Conservation (phyloP, 2,888 invertebrate genomes). For the Dusona sp. region DNA sequence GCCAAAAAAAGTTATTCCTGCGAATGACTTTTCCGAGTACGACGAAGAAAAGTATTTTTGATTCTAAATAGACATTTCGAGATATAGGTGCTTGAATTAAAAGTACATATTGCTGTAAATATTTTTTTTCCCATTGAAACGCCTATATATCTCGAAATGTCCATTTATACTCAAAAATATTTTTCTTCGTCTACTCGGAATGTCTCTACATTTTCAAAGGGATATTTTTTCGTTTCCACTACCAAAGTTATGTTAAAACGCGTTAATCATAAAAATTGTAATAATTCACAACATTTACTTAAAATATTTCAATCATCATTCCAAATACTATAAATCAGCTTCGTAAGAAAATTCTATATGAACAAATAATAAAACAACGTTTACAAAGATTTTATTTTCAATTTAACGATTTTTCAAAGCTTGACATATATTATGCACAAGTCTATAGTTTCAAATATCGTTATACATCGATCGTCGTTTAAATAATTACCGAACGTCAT, state of each 20-base stretch:
- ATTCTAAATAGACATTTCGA: too few relatives aligned
- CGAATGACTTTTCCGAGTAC: too few relatives aligned
- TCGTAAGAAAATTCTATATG: too few relatives aligned
- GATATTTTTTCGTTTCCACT: background rate
- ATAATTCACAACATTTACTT: background rate
- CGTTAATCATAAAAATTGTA: background rate
- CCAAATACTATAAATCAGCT: background rate
- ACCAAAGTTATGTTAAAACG: background rate
- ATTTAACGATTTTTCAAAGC: background rate
- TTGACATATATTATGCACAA: background rate
- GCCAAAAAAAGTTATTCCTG: background rate
- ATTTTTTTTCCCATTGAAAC: too few relatives aligned
- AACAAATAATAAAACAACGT: background rate
- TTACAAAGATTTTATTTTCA: background rate
- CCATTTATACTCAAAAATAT: too few relatives aligned
- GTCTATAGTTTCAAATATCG: slow-evolving; percentile 14
- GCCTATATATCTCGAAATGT: too few relatives aligned
- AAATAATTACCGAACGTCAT: slow-evolving; percentile 59
- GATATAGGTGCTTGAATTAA: too few relatives aligned
- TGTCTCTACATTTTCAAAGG: background rate
- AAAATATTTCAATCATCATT: background rate
- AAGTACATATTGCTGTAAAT: too few relatives aligned
- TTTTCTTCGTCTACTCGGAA: background rate
- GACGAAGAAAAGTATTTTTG: background rate
- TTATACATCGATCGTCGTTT: slow-evolving; percentile 41